phyloP scores from a whole-genome alignment of 2,888 invertebrate species.

The Leptogaster cylindrica region DNA sequence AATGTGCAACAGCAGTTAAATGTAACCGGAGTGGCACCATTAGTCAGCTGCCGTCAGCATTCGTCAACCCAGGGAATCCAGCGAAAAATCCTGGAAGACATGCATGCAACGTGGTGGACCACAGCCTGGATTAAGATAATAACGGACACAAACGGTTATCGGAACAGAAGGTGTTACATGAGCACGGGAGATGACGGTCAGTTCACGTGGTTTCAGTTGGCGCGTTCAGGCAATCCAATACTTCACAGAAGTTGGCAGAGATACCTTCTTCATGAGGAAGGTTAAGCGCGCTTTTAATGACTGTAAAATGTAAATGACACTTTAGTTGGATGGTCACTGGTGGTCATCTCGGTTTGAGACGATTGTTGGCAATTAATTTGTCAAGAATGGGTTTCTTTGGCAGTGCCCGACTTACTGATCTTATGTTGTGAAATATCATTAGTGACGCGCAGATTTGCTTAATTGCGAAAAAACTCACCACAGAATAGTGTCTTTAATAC shows the following conservation, averaged over 20 bases:
- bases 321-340: constrained; percentile 23
- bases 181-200: too few relatives aligned
- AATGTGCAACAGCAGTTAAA: constrained; percentile 13
- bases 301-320: constrained; percentile 34
- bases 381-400: constrained; percentile 31
- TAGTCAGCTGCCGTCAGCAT: neutral
- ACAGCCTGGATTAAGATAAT: constrained; percentile 30
- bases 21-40: constrained; percentile 10
- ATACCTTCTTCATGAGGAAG: constrained; percentile 1
- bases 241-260: neutral
- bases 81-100: constrained; percentile 33
- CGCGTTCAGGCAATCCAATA: neutral
- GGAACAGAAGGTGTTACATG: neutral
- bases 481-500: neutral
- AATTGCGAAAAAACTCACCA: neutral
- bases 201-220: too few relatives aligned
- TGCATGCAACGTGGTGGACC: neutral
- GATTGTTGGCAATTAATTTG: constrained; percentile 34
- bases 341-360: constrained; percentile 3
- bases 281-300: constrained; percentile 22
- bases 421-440: constrained; percentile 8
- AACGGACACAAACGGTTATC: neutral
- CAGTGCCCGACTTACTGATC: neutral
- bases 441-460: constrained; percentile 11
- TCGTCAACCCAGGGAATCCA: neutral